These are phyloP conservation scores for Lithophane leautieri DNA, from an alignment of 2,888 invertebrate species.

Conservation along the genomic window DNA sequence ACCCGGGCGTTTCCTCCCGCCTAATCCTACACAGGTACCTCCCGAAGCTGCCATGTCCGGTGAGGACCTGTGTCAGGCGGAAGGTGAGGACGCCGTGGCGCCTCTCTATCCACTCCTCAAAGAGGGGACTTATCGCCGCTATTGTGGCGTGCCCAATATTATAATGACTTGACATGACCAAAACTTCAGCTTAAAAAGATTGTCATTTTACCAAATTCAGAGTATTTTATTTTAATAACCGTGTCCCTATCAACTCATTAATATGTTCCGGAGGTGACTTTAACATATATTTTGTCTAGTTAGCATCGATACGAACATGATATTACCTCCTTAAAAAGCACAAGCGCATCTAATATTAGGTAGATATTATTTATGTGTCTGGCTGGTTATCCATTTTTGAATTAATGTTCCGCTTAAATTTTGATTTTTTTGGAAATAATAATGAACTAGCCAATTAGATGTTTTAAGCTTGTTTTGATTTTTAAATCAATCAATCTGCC, in stretches of 20 bases:
- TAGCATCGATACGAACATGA: conserved; percentile 37
- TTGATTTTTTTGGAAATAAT: conserved; percentile 15
- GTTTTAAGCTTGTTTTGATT: background rate
- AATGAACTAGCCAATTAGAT: conserved; percentile 21
- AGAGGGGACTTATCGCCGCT: no score
- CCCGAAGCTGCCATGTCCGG: no score
- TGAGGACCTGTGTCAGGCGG: no score
- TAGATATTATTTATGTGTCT: conserved; percentile 63
- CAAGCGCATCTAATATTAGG: conserved; percentile 36
- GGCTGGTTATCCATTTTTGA: conserved; percentile 33
- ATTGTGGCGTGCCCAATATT: no score
- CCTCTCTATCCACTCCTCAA: no score
- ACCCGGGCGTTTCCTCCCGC: no score
- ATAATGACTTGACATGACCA: conserved; percentile 41
- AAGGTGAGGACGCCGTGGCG: no score
- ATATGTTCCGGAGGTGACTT: conserved; percentile 16
- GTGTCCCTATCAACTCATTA: conserved; percentile 43
- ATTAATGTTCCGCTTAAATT: conserved; percentile 25
- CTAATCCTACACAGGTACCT: no score
- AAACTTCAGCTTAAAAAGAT: conserved; percentile 45
- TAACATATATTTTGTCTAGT: conserved; percentile 37
- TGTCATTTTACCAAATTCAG: conserved; percentile 48
- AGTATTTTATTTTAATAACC: conserved; percentile 50
- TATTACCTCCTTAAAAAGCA: conserved; percentile 31
- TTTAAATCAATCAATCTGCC: no score